A percentile compares a stretch with the other conserved stretches of the same genome.
phyloP scores from a whole-genome alignment of 2,888 invertebrate species.

The Drosophila paramelanica region DNA sequence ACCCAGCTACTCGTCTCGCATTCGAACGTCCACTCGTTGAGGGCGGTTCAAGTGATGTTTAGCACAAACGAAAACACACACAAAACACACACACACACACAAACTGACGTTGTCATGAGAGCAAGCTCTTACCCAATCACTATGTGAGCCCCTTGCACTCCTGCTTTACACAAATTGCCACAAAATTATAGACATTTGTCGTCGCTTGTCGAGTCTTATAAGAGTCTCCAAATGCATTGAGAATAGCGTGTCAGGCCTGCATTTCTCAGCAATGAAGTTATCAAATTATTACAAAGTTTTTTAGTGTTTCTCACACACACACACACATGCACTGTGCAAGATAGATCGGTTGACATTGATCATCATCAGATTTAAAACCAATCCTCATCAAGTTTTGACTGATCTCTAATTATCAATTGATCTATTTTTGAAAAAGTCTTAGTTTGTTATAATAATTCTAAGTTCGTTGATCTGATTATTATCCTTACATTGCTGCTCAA shows the following conservation, averaged over 20 bases:
- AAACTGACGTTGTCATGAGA: constrained; percentile 12
- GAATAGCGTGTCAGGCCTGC: constrained; percentile 32
- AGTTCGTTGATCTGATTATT: not conserved
- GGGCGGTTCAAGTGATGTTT: constrained; percentile 52
- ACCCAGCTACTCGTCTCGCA: constrained; percentile 18
- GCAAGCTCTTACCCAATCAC: constrained; percentile 35
- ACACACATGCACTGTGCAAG: constrained; percentile 6
- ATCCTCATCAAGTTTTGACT: not conserved
- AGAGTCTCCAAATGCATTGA: constrained; percentile 8
- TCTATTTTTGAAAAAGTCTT: no score
- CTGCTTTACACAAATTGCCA: constrained; percentile 22
- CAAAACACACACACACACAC: constrained; percentile 9
- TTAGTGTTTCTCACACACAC: not conserved
- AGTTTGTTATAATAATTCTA: no score
- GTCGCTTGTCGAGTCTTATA: constrained; percentile 18
- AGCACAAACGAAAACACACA: constrained; percentile 21
- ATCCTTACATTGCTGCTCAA: not conserved
- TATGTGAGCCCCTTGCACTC: constrained; percentile 7
- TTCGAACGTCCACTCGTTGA: constrained; percentile 23
- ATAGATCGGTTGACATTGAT: constrained; percentile 19
- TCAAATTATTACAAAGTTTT: constrained; percentile 16
- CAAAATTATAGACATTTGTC: constrained; percentile 49
- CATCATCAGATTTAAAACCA: constrained; percentile 1
- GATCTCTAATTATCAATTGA: not conserved
- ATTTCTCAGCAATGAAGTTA: constrained; percentile 27